phyloP scores from a whole-genome alignment of 2,113 vertebrate species.

The Mastomys coucha region DNA sequence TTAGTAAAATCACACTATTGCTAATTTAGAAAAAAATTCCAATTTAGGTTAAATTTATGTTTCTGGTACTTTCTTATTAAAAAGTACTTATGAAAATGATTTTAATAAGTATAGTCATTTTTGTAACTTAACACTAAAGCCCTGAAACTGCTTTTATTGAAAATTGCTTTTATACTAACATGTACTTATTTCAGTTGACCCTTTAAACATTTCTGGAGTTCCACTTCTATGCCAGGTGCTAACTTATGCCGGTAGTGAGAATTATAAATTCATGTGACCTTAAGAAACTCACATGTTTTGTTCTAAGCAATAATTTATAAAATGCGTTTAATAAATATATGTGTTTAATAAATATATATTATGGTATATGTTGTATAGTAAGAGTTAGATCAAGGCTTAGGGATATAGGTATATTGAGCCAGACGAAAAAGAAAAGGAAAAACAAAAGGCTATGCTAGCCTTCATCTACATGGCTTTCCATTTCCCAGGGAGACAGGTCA shows the following conservation, averaged over 20 bases:
- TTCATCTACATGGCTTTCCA: neutral
- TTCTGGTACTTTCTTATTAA: neutral
- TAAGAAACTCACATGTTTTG: constrained; percentile 13
- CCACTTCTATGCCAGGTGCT: neutral
- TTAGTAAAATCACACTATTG: constrained; percentile 21
- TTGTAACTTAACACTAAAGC: constrained; percentile 1
- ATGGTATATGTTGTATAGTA: neutral
- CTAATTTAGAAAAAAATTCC: constrained; percentile 28
- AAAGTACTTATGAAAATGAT: constrained; percentile 31
- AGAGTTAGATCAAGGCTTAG: neutral
- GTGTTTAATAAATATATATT: constrained; percentile 21
- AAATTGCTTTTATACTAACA: neutral
- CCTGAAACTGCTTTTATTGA: constrained; percentile 36
- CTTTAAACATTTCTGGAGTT: neutral
- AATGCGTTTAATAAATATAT: constrained; percentile 29
- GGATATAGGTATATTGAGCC: neutral
- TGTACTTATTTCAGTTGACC: neutral
- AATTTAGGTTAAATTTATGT: constrained; percentile 51
- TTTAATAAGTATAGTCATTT: constrained; percentile 34
- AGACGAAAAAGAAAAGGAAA: neutral
- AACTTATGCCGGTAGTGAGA: neutral
- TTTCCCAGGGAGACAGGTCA: neutral
- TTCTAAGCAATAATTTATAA: constrained; percentile 4
- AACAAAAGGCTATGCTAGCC: neutral
- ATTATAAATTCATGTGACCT: neutral